Evolutionary conservation across 2,797 vertebrate species (phyloP), one percentile per base, ranked within the genome.

Genomic region (Botia almorhae): DNA sequence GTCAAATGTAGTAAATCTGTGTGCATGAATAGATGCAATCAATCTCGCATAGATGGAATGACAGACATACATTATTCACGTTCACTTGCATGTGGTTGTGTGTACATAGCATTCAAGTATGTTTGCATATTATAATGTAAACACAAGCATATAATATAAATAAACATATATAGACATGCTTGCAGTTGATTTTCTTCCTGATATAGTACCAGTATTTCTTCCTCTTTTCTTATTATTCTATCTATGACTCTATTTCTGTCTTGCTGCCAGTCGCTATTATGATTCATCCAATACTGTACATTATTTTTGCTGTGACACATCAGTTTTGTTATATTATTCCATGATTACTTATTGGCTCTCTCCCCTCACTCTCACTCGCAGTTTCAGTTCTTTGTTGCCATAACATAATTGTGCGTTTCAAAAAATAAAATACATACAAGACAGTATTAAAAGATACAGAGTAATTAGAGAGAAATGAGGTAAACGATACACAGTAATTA

Each of bases 281-380:
- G 72, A 69, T 39, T 81, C 64, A 81, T 63, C 19, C 3, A 69
- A 76, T 53, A 61, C 56, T 48, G 55, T 69, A 69, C 3, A 68
- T 53, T 11, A 14, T 69, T 36, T 70, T 69, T 51, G 53, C 36
- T 61, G 16, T 72, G 69, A 67, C 67, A 83, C 82, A 77, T 16
- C 5, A 64, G 56, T 64, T 61, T 78, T 78, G n/a, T 21, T 61
- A 63, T 0, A 17, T 63, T 70, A 71, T 14, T 60, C 6, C 36
- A 39, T 26, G n/a, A 12, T 17, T 63, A 50, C 76, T 84, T 58
- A 55, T 64, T 4, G 36, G 56, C 64, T 53, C 5, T 39, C 36
- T 46, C 16, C 10, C 39, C 17, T 60, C 53, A 46, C 29, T 51
- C 6, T 53, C 14, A 10, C 1, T 53, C 58, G 63, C 2, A 73